Conservation (phyloP, 2,888 invertebrate genomes). For the Auanema sp. region DNA sequence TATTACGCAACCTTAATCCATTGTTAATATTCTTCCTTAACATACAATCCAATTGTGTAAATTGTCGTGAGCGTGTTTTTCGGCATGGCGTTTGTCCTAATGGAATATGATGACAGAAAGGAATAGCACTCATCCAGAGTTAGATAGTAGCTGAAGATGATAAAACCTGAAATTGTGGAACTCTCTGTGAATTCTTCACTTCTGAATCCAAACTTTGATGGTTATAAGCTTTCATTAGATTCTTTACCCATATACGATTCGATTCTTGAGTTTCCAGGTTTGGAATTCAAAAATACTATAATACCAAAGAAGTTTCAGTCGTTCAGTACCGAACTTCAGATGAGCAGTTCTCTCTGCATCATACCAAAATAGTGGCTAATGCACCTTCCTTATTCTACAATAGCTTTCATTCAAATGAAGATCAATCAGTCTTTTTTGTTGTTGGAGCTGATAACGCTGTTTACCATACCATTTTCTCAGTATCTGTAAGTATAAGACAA, state of each 20-base stretch:
- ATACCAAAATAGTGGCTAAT: conserved; percentile 30
- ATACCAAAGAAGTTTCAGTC: conserved; percentile 11
- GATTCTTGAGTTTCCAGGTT: conserved; percentile 7
- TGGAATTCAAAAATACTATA: neutral
- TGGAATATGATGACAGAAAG: too few relatives aligned
- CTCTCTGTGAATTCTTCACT: conserved; percentile 20
- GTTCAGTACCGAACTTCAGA: conserved; percentile 6
- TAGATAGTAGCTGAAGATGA: too few relatives aligned
- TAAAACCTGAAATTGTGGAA: conserved; percentile 10
- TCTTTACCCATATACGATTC: conserved; percentile 14
- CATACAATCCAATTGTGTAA: too few relatives aligned
- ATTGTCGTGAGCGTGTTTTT: too few relatives aligned
- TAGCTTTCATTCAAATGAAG: conserved; percentile 5
- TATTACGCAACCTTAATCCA: too few relatives aligned
- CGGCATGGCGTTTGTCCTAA: too few relatives aligned
- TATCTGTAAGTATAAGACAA: conserved; percentile 5
- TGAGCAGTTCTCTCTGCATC: conserved; percentile 25
- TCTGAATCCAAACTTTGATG: conserved; percentile 35
- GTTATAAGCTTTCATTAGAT: conserved; percentile 38
- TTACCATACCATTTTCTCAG: conserved; percentile 6
- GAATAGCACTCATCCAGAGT: too few relatives aligned
- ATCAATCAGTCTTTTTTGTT: conserved; percentile 7
- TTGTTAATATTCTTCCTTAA: too few relatives aligned
- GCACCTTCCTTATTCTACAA: conserved; percentile 24
- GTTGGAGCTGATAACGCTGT: conserved; percentile 9